phyloP scores from a whole-genome alignment of 2,888 invertebrate species.

The Archaeoteleia sp. region DNA sequence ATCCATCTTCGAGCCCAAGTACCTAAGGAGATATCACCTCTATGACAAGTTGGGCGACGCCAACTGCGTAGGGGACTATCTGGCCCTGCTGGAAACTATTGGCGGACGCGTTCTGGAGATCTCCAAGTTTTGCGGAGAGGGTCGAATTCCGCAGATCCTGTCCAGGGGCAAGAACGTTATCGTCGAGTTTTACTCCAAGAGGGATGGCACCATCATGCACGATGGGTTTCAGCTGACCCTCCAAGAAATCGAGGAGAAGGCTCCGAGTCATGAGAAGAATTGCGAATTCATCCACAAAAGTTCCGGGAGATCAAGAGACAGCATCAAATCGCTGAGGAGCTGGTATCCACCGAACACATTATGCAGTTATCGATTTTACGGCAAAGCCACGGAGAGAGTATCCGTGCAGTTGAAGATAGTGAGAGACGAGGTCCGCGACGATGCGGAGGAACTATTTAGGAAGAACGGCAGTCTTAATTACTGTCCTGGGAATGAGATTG shows the following conservation, averaged over 20 bases:
- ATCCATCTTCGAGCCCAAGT: constrained; percentile 48
- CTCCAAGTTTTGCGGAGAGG: constrained; percentile 65
- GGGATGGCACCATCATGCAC: constrained; percentile 68
- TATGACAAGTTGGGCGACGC: constrained; percentile 52
- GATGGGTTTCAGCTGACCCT: constrained; percentile 66
- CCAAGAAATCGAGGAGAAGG: constrained; percentile 57
- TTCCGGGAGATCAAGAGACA: constrained; percentile 58
- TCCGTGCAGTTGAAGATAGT: constrained; percentile 64
- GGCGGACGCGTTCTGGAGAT: constrained; percentile 64
- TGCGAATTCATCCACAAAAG: constrained; percentile 64
- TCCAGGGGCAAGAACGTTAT: constrained; percentile 64
- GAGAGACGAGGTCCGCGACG: constrained; percentile 48
- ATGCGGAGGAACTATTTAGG: constrained; percentile 34
- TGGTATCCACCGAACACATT: constrained; percentile 67
- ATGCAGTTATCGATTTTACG: constrained; percentile 64
- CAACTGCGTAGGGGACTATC: constrained; percentile 64
- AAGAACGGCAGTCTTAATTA: constrained; percentile 58
- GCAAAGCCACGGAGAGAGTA: constrained; percentile 59
- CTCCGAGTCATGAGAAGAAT: constrained; percentile 44
- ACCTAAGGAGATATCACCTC: constrained; percentile 46
- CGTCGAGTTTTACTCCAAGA: constrained; percentile 63
- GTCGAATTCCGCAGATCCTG: constrained; percentile 63
- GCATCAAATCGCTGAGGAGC: constrained; percentile 59
- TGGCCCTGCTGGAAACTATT: constrained; percentile 62
- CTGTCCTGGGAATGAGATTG: constrained; percentile 66